Conservation (phyloP, 1,140 invertebrate species). For the Gonatopus flavifemur region DNA sequence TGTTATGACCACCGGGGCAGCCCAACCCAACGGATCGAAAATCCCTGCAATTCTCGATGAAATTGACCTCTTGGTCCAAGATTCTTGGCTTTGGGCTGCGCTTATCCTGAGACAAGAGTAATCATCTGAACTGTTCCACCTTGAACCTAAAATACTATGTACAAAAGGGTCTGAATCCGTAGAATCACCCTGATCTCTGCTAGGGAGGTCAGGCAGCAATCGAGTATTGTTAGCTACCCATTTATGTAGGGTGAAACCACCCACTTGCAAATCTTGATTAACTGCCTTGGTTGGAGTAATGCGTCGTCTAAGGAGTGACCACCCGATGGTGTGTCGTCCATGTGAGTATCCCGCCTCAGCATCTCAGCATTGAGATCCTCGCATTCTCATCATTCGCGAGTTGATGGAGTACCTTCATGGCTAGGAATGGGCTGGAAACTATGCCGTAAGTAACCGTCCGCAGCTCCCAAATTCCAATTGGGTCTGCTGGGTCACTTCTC, state of each 20-base stretch:
- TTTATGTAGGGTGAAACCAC: background rate
- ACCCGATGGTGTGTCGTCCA: background rate
- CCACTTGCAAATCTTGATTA: background rate
- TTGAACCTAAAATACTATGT: background rate
- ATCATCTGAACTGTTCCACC: no score
- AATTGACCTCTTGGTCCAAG: no score
- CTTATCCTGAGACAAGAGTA: background rate
- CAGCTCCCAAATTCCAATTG: background rate
- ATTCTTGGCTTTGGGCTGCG: background rate
- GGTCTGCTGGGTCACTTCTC: background rate
- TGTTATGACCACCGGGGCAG: no score
- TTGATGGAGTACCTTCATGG: background rate
- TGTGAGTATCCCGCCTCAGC: background rate
- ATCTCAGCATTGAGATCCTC: background rate
- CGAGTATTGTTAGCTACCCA: background rate
- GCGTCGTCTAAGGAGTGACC: background rate
- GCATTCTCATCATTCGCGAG: background rate
- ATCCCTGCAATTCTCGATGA: no score
- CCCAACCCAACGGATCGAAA: no score
- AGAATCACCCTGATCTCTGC: background rate
- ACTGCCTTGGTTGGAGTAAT: background rate
- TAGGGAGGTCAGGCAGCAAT: no score
- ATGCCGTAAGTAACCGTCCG: background rate
- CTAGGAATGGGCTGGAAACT: background rate
- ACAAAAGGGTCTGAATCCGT: background rate